These are phyloP conservation scores for Cryptus viduatorius DNA, from an alignment of 2,888 invertebrate species.

Conservation along the genomic window DNA sequence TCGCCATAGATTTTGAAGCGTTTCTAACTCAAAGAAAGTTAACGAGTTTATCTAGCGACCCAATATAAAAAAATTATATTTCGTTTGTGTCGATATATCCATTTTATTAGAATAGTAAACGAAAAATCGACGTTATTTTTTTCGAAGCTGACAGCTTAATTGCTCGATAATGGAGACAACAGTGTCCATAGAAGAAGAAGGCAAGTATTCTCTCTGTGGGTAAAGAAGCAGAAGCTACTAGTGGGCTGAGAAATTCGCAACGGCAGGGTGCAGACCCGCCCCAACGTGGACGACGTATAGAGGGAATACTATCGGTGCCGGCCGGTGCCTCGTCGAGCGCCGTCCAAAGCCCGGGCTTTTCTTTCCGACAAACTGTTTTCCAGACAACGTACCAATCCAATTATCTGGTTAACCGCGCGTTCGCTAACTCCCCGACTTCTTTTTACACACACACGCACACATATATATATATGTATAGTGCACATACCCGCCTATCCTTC, in stretches of 20 bases:
- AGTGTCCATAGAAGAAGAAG: slow-evolving; percentile 48
- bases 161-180: slow-evolving; percentile 68
- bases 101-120: background rate
- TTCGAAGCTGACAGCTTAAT: slow-evolving; percentile 62
- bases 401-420: slow-evolving; percentile 58
- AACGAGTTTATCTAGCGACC: too few species aligned
- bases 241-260: slow-evolving; percentile 54
- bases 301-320: slow-evolving; percentile 32
- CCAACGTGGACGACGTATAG: slow-evolving; percentile 39
- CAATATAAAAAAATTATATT: too few species aligned
- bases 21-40: too few species aligned
- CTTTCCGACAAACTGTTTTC: slow-evolving; percentile 64
- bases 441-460: background rate
- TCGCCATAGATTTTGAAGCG: too few species aligned
- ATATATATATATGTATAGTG: slow-evolving; percentile 11
- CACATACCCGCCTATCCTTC: slow-evolving; percentile 17
- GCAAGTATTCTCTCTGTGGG: slow-evolving; percentile 21
- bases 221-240: slow-evolving; percentile 16
- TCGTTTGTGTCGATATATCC: slow-evolving; percentile 5
- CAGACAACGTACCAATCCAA: slow-evolving; percentile 64
- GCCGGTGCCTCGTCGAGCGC: slow-evolving; percentile 46
- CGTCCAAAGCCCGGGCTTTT: slow-evolving; percentile 56
- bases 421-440: slow-evolving; percentile 21
- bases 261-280: slow-evolving; percentile 17
- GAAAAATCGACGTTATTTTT: slow-evolving; percentile 25